Evolutionary conservation across 2,888 invertebrate genomes (phyloP), one percentile per base, ranked within the genome.

Genomic region (Litoditis marina): DNA sequence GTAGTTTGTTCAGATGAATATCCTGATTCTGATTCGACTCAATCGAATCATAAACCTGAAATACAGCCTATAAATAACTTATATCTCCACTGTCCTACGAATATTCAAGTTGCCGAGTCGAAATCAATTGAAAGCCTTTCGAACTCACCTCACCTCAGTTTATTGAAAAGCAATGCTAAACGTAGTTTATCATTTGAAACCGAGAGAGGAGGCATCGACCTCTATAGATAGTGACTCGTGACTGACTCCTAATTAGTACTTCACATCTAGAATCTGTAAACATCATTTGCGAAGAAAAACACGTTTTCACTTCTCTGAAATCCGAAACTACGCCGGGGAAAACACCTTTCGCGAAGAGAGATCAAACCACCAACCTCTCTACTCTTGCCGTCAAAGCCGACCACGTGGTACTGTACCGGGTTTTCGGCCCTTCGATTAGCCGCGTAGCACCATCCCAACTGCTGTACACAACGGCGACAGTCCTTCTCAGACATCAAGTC

Each of bases 371-470:
- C 32, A 39, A 75, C 77, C 50, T 67, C 52, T 57, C 73, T 53
- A 22, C 67, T 69, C 5, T 67, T 55, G 0, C 78, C 80, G 46
- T 66, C 61, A 51, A 80, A 76, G 6, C 63, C 64, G 25, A 69
- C 69, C 22, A 80, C 68, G 63, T 74, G 66, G 54, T 71, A 79
- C 54, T 80, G 78, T 7, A 74, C 60, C 1, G 80, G 80, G 27
- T 78, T 63, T 7, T 59, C 60, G 4, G 68, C 61, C 34, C 75
- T 73, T 13, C 80, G 66, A 53, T 80, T 80, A 2, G 71, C 74
- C 11, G 79, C 69, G 55, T 80, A 80, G 49, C 68, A 74, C 70
- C 69, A 70, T 39, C 65, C 60, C 22, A 74, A 63, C 32, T 74
- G 69, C n/a, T 62, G 55, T 8, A 74, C 71, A 27, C 69, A 54